A percentile compares a stretch with the other conserved stretches of the same genome.
phyloP scores from a whole-genome alignment of 2,888 invertebrate genomes.

The Drosophila neonasuta region DNA sequence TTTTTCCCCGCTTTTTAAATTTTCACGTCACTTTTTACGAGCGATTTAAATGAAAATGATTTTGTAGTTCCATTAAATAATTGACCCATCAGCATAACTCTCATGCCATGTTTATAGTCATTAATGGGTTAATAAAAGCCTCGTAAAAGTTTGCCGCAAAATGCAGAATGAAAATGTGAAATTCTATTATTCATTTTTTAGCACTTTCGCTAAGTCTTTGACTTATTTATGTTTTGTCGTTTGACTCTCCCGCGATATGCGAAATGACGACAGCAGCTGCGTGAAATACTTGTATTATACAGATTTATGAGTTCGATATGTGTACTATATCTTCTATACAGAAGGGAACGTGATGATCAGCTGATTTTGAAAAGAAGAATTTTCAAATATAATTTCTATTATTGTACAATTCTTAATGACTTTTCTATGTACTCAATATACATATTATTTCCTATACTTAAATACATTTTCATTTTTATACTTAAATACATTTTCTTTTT shows the following conservation, averaged over 20 bases:
- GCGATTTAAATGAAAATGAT: constrained; percentile 23
- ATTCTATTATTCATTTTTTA: constrained; percentile 10
- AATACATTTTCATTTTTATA: neutral
- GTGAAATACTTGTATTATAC: constrained; percentile 20
- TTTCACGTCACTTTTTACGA: constrained; percentile 38
- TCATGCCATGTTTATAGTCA: constrained; percentile 43
- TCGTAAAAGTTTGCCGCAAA: constrained; percentile 15
- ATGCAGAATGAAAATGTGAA: neutral
- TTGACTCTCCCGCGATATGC: constrained; percentile 40
- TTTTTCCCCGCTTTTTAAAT: neutral
- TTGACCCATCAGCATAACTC: constrained; percentile 48
- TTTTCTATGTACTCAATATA: constrained; percentile 5
- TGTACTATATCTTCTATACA: constrained; percentile 17
- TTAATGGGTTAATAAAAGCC: constrained; percentile 63
- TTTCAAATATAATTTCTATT: constrained; percentile 24
- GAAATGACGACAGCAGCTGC: constrained; percentile 63
- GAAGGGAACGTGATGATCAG: constrained; percentile 26
- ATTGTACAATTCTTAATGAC: neutral
- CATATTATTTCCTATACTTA: neutral
- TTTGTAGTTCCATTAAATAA: constrained; percentile 41
- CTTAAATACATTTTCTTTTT: neutral
- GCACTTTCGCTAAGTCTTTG: constrained; percentile 39
- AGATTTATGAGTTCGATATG: constrained; percentile 35
- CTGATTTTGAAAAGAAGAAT: constrained; percentile 24
- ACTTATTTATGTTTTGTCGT: constrained; percentile 46